phyloP scores from a whole-genome alignment of 2,888 invertebrate genomes.

The Empis stercorea region DNA sequence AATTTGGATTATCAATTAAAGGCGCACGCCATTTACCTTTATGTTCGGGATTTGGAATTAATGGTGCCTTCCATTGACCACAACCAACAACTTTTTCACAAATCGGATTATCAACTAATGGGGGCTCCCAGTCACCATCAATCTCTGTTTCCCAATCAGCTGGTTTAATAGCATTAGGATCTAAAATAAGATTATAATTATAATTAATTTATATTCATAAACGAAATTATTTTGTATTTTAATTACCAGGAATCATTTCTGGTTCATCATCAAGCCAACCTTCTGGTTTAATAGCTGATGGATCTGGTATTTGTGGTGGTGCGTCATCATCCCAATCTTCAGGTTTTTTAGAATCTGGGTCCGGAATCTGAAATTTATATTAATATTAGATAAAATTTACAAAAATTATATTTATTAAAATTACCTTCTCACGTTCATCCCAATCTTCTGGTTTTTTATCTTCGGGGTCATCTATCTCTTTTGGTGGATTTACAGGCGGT shows the following conservation, averaged over 20 bases:
- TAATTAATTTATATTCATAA: background rate
- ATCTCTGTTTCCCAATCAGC: constrained; percentile 96
- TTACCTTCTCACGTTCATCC: constrained; percentile 79
- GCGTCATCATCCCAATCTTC: constrained; percentile 95
- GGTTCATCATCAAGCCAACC: constrained; percentile 92
- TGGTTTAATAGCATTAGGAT: constrained; percentile 77
- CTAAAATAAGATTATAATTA: constrained; percentile 27
- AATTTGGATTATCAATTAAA: constrained; percentile 82
- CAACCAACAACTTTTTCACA: constrained; percentile 76
- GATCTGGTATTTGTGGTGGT: constrained; percentile 79
- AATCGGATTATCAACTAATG: constrained; percentile 77
- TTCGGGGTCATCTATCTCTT: constrained; percentile 83
- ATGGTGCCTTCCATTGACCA: constrained; percentile 77
- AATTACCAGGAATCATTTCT: constrained; percentile 50
- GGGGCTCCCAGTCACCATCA: constrained; percentile 98
- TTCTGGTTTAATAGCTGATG: constrained; percentile 68
- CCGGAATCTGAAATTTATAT: constrained; percentile 50
- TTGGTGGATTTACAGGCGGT: constrained; percentile 89
- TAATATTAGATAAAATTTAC: too few species aligned
- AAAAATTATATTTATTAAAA: background rate
- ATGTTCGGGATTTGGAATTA: constrained; percentile 77
- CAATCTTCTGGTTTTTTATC: constrained; percentile 82
- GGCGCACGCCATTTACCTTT: constrained; percentile 90
- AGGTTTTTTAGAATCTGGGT: constrained; percentile 79
- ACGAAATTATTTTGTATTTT: background rate